A percentile compares a stretch with the other conserved stretches of the same genome.
Conservation (phyloP, 2,797 vertebrate genomes). For the Borostomias antarcticus region DNA sequence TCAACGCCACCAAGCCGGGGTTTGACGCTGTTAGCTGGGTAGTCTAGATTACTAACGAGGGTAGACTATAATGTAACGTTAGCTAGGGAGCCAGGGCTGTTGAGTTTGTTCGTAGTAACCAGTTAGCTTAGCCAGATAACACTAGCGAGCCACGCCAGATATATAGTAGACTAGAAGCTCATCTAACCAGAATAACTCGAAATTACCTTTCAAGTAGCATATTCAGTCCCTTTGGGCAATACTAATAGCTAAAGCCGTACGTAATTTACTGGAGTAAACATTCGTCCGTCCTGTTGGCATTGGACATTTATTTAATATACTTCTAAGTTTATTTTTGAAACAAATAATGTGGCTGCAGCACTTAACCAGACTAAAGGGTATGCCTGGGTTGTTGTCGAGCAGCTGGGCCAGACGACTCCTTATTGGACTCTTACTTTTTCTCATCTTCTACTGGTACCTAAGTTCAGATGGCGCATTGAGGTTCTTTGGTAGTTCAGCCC, state of each 20-base stretch:
- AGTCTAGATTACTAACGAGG: too few relatives aligned
- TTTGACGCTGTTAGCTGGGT: conserved; percentile 27
- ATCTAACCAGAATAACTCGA: neutral
- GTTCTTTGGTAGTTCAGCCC: conserved; percentile 68
- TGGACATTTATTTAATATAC: neutral
- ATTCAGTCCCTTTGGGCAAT: neutral
- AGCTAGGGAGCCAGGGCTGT: neutral
- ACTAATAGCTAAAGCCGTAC: too few relatives aligned
- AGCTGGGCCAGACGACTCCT: conserved; percentile 91
- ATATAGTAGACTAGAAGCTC: neutral
- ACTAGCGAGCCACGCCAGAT: too few relatives aligned
- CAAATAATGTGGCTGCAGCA: conserved; percentile 91
- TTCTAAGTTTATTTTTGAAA: neutral
- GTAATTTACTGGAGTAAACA: neutral
- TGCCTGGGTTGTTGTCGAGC: conserved; percentile 91
- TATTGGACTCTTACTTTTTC: conserved; percentile 78
- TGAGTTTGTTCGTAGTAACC: neutral
- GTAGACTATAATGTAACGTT: neutral
- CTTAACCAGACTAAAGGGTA: conserved; percentile 88
- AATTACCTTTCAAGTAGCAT: too few relatives aligned
- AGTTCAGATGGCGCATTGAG: conserved; percentile 73
- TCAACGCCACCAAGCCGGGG: neutral
- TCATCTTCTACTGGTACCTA: conserved; percentile 89
- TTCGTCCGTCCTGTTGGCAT: neutral
- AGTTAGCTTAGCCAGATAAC: too few relatives aligned